Percentiles rank a stretch among this genome's conserved stretches.
Conservation (phyloP, 2,113 vertebrate species). For the Vombatus ursinus region DNA sequence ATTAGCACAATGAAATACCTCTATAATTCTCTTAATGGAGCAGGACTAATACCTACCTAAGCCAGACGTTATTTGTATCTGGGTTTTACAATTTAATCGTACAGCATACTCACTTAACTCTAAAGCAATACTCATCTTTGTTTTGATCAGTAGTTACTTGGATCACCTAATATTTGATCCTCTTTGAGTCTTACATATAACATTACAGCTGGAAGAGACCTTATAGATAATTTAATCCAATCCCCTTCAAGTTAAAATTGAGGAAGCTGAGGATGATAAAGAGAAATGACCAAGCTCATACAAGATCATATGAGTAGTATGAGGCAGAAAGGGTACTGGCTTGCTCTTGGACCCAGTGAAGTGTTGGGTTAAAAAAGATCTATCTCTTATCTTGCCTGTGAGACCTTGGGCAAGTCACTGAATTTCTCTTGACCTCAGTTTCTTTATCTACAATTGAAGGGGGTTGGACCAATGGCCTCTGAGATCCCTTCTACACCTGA, state of each 20-base stretch:
- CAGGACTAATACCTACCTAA: background rate
- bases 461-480: background rate
- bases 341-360: background rate
- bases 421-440: background rate
- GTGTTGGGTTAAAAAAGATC: background rate
- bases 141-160: background rate
- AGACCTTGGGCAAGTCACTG: background rate
- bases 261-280: background rate
- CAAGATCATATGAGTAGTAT: background rate
- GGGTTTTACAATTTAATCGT: background rate
- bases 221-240: background rate
- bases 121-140: background rate
- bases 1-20: background rate
- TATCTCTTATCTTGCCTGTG: background rate
- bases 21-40: background rate
- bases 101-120: background rate
- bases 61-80: background rate
- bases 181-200: background rate
- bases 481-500: background rate
- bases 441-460: background rate
- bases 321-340: background rate
- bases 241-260: background rate
- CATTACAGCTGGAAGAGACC: background rate
- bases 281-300: background rate
- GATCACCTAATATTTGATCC: background rate